phyloP scores from a whole-genome alignment of 2,797 vertebrate genomes.

The Phaenicophaeus curvirostris region DNA sequence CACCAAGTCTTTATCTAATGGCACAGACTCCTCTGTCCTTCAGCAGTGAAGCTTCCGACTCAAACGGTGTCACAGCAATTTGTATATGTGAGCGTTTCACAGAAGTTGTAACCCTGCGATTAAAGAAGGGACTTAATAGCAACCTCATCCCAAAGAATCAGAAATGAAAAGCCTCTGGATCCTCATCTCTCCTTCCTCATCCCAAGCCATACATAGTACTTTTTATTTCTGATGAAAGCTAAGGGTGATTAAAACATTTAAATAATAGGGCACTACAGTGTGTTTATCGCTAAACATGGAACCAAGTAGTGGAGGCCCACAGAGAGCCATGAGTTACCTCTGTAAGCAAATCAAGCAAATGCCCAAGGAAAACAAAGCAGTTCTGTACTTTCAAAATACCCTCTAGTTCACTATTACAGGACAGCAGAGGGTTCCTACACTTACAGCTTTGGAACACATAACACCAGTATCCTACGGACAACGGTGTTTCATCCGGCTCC shows the following conservation, averaged over 20 bases:
- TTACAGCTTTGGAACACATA: not conserved
- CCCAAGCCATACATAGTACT: not conserved
- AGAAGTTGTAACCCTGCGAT: not conserved
- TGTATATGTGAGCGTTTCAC: not conserved
- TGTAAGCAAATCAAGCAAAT: not conserved
- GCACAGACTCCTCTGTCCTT: not conserved
- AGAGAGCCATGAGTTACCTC: not conserved
- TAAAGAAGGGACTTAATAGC: not conserved
- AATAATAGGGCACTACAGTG: not conserved
- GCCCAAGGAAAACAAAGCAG: not conserved
- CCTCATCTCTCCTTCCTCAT: not conserved
- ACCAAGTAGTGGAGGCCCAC: not conserved
- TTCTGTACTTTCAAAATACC: not conserved
- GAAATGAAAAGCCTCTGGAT: not conserved
- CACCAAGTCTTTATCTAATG: not conserved
- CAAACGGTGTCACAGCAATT: not conserved
- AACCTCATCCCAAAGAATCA: not conserved
- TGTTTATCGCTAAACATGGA: not conserved
- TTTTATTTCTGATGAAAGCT: not conserved
- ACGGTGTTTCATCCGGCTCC: not conserved
- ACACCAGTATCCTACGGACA: accelerated
- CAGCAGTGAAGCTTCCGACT: not conserved
- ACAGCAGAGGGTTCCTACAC: not conserved
- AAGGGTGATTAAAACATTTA: not conserved
- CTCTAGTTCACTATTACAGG: not conserved